Evolutionary conservation across 1,140 invertebrate species (phyloP).

Genomic region (Gerris buenoi): DNA sequence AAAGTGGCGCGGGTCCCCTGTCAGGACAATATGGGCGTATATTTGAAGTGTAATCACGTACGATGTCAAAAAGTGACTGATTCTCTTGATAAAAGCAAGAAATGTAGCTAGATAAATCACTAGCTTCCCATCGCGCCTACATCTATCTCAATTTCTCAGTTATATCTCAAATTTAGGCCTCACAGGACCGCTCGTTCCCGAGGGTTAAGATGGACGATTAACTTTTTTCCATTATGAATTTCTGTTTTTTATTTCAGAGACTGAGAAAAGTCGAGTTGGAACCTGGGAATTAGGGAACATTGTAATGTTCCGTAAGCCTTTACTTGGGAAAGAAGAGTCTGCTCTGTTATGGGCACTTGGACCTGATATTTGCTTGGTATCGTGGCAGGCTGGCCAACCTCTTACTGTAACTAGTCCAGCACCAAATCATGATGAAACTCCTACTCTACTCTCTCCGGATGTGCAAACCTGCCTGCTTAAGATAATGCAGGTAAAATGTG

Average conservation of each 20-base stretch:
- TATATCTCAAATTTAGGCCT: no score
- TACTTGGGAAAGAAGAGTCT: conserved; percentile 32
- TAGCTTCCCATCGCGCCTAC: no score
- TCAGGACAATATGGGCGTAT: no score
- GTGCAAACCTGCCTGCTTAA: background rate
- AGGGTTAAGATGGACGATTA: no score
- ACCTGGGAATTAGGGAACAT: conserved; percentile 37
- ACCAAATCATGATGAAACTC: background rate
- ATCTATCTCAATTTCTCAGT: no score
- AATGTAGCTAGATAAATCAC: no score
- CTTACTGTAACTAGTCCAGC: background rate
- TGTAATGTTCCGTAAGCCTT: conserved; percentile 35
- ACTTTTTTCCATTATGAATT: no score
- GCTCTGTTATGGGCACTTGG: conserved; percentile 35
- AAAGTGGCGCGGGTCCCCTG: no score
- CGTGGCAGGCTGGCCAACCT: background rate
- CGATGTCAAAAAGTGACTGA: no score
- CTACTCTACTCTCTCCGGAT: background rate
- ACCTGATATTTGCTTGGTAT: conserved; percentile 35
- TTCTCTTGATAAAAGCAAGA: no score
- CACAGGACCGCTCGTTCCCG: no score
- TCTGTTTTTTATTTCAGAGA: background rate
- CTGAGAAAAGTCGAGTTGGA: conserved; percentile 17
- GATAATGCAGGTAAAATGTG: conserved; percentile 1
- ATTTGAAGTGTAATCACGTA: no score